These are phyloP conservation scores for Galeopterus variegatus DNA, from an alignment of 2,113 vertebrate species.

Conservation along the genomic window DNA sequence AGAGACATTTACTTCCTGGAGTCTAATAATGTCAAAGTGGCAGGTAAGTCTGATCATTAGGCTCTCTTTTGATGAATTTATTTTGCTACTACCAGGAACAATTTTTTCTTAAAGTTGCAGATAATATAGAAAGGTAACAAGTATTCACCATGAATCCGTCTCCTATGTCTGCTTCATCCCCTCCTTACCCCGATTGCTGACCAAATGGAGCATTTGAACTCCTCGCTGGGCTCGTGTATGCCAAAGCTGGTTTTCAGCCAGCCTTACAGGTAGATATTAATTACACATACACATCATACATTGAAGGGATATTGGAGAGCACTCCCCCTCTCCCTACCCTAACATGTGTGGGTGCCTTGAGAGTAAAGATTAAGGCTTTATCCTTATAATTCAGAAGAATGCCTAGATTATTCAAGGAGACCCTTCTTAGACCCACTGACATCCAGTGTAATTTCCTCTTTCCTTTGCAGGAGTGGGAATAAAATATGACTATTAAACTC, in stretches of 20 bases:
- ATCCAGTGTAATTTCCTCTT: neutral
- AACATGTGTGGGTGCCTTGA: neutral
- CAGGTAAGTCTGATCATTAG: constrained; percentile 75
- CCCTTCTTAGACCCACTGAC: neutral
- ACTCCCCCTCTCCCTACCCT: neutral
- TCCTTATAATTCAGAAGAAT: neutral
- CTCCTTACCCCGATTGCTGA: neutral
- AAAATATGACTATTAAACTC: neutral
- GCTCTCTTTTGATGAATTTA: constrained; percentile 68
- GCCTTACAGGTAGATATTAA: neutral
- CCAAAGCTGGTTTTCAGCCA: neutral
- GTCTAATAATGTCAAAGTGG: constrained; percentile 70
- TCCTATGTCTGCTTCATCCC: neutral
- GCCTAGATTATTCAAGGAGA: neutral
- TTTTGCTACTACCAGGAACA: constrained; percentile 19
- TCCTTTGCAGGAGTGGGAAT: neutral
- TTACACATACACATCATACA: neutral
- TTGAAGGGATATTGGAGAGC: neutral
- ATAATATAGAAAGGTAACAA: constrained; percentile 56
- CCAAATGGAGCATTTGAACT: neutral
- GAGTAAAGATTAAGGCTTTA: neutral
- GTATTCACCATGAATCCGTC: constrained; percentile 37
- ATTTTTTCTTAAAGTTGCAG: constrained; percentile 24
- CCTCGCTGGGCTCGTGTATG: neutral
- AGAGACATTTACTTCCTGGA: neutral